Conservation (phyloP, 2,888 invertebrate species). For the Tetranychus truncatus region DNA sequence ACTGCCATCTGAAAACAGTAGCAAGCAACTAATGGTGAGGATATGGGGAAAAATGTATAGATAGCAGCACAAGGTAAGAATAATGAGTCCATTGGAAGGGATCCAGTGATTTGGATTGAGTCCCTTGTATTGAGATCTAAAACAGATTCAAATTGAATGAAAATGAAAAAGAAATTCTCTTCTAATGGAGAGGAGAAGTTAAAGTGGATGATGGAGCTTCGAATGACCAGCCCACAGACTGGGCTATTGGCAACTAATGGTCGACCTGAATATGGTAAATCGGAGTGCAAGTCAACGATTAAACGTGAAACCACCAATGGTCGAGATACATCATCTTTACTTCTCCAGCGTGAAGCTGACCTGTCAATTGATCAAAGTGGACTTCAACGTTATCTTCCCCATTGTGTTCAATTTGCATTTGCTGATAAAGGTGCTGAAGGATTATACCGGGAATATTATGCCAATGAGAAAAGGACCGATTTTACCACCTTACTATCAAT, state of each 20-base stretch:
- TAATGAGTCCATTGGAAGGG: no score
- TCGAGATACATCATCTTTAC: slow-evolving; percentile 1
- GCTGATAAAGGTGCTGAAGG: slow-evolving; percentile 46
- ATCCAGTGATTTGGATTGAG: background rate
- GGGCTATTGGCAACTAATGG: background rate
- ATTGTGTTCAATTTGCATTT: slow-evolving; percentile 37
- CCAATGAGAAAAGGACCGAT: slow-evolving; percentile 51
- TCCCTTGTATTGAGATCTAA: background rate
- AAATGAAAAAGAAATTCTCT: background rate
- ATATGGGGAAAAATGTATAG: no score
- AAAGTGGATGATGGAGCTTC: background rate
- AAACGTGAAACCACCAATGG: background rate
- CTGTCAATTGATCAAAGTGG: slow-evolving; percentile 27
- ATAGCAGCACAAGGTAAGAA: no score
- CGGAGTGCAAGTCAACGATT: background rate
- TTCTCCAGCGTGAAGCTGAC: slow-evolving; percentile 5
- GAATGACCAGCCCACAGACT: background rate
- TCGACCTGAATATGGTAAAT: background rate
- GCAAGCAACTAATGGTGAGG: no score
- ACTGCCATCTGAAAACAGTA: no score
- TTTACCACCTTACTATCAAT: slow-evolving; percentile 46
- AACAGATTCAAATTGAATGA: background rate
- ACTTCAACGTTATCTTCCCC: slow-evolving; percentile 26
- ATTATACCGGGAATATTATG: slow-evolving; percentile 51
- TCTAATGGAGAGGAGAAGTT: background rate